Evolutionary conservation across 2,888 invertebrate species (phyloP), one percentile per base, ranked within the genome.

Genomic region (Hyles lineata): DNA sequence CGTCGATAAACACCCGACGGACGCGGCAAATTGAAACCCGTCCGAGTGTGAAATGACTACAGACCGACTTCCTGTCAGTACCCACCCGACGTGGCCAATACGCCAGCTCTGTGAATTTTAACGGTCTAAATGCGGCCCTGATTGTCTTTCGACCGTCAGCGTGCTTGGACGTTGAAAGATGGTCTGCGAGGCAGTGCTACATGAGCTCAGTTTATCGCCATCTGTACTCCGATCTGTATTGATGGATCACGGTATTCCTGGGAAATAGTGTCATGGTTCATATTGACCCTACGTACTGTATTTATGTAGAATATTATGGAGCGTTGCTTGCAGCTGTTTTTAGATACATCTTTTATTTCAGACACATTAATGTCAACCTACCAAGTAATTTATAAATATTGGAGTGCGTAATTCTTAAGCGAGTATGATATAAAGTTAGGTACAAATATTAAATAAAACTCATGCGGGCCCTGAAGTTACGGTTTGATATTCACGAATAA

Each of bases 1-100:
- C 80, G 81, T 87, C 87, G 88, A 90, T 91, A 91, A 92, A 92
- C 89, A 90, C 88, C 84, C 78, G 84, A 78, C 72, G 85, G 86
- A 88, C 89, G 90, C 87, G 88, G 90, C 87, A 92, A 92, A 93
- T 94, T 93, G 92, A 93, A 92, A 92, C 82, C 82, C 92, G 91
- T 85, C 92, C 89, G 88, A 91, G 92, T 93, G 92, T 93, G 92
- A 94, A 93, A 93, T 92, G 90, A 92, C 89, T 89, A 82, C 82
- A 84, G 87, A 83, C 87, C 85, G 87, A 89, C 90, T 90, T 92
- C 91, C 92, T 92, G 91, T 88, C 89, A 86, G 83, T 86, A 83
- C 86, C 43, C 77, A 79, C 77, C 77, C 75, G 75, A 80, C 78
- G 72, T 76, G 73, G 77, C 78, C 78, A 74, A 80, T 79, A 79